Evolutionary conservation across 2,113 vertebrate species (phyloP).

Genomic region (Glareola pratincola): DNA sequence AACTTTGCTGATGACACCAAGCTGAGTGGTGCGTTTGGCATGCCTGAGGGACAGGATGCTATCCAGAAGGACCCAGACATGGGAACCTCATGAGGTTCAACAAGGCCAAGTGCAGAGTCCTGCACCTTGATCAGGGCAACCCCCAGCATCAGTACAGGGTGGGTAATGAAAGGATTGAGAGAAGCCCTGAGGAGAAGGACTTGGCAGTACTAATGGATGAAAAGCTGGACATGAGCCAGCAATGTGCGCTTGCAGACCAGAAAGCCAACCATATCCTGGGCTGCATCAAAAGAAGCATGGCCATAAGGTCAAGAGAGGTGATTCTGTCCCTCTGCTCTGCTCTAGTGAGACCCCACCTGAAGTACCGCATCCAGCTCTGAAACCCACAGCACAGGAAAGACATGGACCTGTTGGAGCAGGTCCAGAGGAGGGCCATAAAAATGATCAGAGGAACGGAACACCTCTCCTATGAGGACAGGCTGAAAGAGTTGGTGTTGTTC

Average conservation of each 20-base stretch:
- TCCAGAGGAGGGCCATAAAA: neutral
- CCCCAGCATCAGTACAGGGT: too few relatives aligned
- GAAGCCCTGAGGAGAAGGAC: too few relatives aligned
- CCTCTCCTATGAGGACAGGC: neutral
- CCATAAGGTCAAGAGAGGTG: neutral
- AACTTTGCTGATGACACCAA: too few relatives aligned
- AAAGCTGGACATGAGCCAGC: too few relatives aligned
- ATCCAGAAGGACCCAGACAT: too few relatives aligned
- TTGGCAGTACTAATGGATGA: too few relatives aligned
- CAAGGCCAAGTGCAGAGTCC: too few relatives aligned
- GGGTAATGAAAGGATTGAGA: too few relatives aligned
- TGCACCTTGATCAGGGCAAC: too few relatives aligned
- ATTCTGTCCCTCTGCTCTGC: neutral
- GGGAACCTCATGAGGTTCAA: too few relatives aligned
- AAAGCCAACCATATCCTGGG: neutral
- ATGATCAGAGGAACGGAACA: neutral
- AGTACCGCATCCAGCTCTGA: neutral
- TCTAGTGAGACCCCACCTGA: rapidly evolving
- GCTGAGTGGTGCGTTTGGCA: too few relatives aligned
- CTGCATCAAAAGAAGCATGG: neutral
- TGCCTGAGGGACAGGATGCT: too few relatives aligned
- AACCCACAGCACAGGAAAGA: neutral
- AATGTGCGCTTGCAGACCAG: rapidly evolving
- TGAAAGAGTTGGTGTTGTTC: neutral
- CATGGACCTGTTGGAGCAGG: neutral